These are phyloP conservation scores for Drosophila kanekoi DNA, from an alignment of 2,888 invertebrate genomes.

Conservation along the genomic window DNA sequence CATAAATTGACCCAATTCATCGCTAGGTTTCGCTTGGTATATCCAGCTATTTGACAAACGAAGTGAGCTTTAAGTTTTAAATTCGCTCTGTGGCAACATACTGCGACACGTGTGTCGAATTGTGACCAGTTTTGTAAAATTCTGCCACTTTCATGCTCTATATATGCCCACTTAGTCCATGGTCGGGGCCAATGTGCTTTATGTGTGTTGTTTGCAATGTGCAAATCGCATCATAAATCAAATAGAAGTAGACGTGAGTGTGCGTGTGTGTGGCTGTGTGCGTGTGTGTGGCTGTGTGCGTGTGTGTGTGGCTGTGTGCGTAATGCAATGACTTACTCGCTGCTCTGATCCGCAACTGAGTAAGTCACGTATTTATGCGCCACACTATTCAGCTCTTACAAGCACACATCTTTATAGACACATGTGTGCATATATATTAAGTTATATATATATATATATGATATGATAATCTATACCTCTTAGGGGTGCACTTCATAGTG, in stretches of 20 bases:
- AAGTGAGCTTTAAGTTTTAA: slow-evolving; percentile 23
- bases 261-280: background rate
- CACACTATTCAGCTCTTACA: background rate
- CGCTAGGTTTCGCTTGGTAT: background rate
- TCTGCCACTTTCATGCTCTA: slow-evolving; percentile 4
- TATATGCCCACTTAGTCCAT: background rate
- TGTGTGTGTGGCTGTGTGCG: background rate
- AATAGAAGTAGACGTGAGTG: background rate
- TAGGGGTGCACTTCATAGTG: background rate
- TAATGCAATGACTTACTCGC: background rate
- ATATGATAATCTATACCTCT: slow-evolving; percentile 4
- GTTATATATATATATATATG: background rate
- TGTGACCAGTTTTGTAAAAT: slow-evolving; percentile 1
- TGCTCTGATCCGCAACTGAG: slow-evolving; percentile 12
- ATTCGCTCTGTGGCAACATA: slow-evolving; percentile 33
- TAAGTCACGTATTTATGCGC: slow-evolving; percentile 19
- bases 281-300: too few species aligned
- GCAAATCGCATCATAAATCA: slow-evolving; percentile 49
- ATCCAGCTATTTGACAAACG: slow-evolving; percentile 30
- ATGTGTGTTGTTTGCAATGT: slow-evolving; percentile 9
- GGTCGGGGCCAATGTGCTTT: slow-evolving; percentile 5
- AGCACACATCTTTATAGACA: background rate
- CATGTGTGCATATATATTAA: background rate
- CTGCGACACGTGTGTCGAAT: slow-evolving; percentile 39
- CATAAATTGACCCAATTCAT: slow-evolving; percentile 35